phyloP scores from a whole-genome alignment of 2,888 invertebrate species.

The Synanthedon vespiformis region DNA sequence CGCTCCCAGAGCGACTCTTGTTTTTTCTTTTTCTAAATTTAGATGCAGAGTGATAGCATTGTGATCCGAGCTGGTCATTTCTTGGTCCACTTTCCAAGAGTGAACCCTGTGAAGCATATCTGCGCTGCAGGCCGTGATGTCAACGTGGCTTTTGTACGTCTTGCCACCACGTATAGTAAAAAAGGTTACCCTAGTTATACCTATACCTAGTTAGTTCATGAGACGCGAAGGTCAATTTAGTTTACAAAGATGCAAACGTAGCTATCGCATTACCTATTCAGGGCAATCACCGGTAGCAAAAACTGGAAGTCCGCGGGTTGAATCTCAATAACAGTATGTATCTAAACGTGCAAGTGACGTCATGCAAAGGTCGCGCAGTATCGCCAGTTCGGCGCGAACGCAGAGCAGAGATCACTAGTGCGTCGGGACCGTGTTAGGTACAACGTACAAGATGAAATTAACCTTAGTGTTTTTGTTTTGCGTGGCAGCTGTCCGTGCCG shows the following conservation, averaged over 20 bases:
- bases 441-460: constrained; percentile 54
- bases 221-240: constrained; percentile 35
- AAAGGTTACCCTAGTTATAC: too few species aligned
- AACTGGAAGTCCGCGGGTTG: constrained; percentile 42
- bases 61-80: too few species aligned
- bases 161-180: too few species aligned
- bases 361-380: constrained; percentile 55
- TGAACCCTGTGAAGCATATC: too few species aligned
- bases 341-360: constrained; percentile 45
- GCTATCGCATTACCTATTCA: constrained; percentile 17
- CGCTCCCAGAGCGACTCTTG: too few species aligned
- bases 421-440: constrained; percentile 45
- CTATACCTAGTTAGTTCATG: not conserved
- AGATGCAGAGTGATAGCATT: too few species aligned
- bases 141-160: too few species aligned
- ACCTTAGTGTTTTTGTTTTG: constrained; percentile 33
- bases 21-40: too few species aligned
- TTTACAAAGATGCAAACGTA: constrained; percentile 15
- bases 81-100: too few species aligned
- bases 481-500: constrained; percentile 36
- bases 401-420: constrained; percentile 57
- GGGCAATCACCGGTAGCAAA: constrained; percentile 33
- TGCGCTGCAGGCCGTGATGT: too few species aligned
- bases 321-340: constrained; percentile 45
- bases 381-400: constrained; percentile 32